These are phyloP conservation scores for Ammodytes marinus DNA, from an alignment of 2,113 vertebrate genomes.

Conservation along the genomic window DNA sequence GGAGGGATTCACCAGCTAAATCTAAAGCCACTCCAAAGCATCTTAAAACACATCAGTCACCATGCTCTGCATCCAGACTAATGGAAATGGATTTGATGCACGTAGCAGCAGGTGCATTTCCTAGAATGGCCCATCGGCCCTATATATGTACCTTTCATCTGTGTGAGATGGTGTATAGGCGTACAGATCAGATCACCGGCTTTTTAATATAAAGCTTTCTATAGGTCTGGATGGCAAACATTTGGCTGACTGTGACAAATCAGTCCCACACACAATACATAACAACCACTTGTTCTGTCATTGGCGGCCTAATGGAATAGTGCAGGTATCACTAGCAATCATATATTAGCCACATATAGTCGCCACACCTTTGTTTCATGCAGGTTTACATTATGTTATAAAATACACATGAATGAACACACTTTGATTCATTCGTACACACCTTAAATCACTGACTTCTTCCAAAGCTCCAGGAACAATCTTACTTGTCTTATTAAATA, in stretches of 20 bases:
- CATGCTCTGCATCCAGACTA: background rate
- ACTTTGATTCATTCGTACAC: no score
- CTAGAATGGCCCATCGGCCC: background rate
- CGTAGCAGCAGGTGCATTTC: background rate
- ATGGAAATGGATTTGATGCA: slow-evolving; percentile 25
- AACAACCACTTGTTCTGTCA: background rate
- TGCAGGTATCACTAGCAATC: background rate
- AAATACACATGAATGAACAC: no score
- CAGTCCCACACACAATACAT: no score
- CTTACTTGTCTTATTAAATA: no score
- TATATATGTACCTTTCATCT: background rate
- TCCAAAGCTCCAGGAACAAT: no score
- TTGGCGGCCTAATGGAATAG: background rate
- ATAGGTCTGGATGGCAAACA: background rate
- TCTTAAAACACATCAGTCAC: background rate
- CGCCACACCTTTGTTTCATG: no score
- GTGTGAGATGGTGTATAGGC: background rate
- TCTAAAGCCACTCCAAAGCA: background rate
- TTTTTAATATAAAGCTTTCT: background rate
- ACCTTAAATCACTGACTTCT: no score
- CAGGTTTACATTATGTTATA: no score
- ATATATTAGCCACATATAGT: background rate
- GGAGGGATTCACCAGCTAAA: slow-evolving; percentile 2
- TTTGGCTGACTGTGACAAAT: no score
- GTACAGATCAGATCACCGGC: background rate